phyloP scores from a whole-genome alignment of 2,113 vertebrate genomes.

The Cinclus cinclus region DNA sequence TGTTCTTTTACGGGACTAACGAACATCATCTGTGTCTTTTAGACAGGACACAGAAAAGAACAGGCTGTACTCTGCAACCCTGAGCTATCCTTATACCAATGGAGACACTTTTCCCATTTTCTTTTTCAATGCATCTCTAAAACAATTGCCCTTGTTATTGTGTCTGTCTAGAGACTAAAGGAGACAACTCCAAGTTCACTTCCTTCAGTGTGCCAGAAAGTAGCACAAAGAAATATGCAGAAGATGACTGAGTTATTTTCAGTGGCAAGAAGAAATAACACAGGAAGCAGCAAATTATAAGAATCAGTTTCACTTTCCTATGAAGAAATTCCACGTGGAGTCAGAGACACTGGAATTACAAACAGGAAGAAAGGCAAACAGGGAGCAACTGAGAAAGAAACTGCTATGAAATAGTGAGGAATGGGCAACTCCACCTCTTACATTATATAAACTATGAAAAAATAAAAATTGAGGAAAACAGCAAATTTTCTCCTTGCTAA shows the following conservation, averaged over 20 bases:
- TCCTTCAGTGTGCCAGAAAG: background rate
- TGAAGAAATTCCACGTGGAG: background rate
- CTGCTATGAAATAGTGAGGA: background rate
- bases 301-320: conserved; percentile 24
- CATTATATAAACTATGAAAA: background rate
- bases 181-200: background rate
- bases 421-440: accelerated
- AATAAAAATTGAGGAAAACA: background rate
- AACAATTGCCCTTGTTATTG: background rate
- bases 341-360: background rate
- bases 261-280: background rate
- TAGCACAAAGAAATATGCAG: background rate
- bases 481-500: background rate
- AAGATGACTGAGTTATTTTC: background rate
- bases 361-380: background rate
- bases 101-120: background rate
- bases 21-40: background rate
- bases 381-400: background rate
- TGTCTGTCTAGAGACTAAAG: background rate
- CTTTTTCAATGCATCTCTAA: background rate
- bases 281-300: background rate
- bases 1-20: background rate
- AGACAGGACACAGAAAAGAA: background rate
- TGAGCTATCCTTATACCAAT: background rate
- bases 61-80: background rate